Evolutionary conservation across 2,888 invertebrate genomes (phyloP).

Genomic region (Rhaphigaster nebulosa): DNA sequence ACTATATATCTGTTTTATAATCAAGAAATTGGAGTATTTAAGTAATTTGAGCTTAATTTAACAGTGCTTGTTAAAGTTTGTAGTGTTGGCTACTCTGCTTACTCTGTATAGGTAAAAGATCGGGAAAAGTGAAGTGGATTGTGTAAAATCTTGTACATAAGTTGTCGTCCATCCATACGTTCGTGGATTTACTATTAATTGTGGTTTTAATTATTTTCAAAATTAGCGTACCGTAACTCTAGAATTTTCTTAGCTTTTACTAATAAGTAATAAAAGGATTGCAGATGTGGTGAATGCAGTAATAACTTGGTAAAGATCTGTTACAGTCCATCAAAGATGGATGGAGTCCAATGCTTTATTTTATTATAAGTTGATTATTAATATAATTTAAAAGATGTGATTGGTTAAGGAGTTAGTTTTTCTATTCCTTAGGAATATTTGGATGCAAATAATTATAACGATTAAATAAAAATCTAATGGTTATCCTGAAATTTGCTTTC

Average conservation of each 20-base stretch:
- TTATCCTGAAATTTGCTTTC: not conserved
- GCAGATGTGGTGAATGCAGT: conserved; percentile 59
- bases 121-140: conserved; percentile 29
- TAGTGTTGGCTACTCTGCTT: conserved; percentile 6
- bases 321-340: conserved; percentile 59
- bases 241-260: not conserved
- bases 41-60: not conserved
- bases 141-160: conserved; percentile 35
- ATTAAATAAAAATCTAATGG: not conserved
- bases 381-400: not conserved
- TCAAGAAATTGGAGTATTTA: not conserved
- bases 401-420: not conserved
- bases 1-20: not conserved
- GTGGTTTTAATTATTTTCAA: not conserved
- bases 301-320: conserved; percentile 59
- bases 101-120: conserved; percentile 32
- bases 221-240: not conserved
- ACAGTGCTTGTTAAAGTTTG: not conserved
- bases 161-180: conserved; percentile 24
- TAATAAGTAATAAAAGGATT: conserved; percentile 31
- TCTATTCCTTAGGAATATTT: not conserved
- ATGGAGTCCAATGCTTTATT: conserved; percentile 55
- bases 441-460: not conserved
- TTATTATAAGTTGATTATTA: conserved; percentile 41
- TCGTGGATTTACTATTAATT: not conserved